These are phyloP conservation scores for Brachylomia viminalis DNA, from an alignment of 2,888 invertebrate genomes.

Conservation along the genomic window DNA sequence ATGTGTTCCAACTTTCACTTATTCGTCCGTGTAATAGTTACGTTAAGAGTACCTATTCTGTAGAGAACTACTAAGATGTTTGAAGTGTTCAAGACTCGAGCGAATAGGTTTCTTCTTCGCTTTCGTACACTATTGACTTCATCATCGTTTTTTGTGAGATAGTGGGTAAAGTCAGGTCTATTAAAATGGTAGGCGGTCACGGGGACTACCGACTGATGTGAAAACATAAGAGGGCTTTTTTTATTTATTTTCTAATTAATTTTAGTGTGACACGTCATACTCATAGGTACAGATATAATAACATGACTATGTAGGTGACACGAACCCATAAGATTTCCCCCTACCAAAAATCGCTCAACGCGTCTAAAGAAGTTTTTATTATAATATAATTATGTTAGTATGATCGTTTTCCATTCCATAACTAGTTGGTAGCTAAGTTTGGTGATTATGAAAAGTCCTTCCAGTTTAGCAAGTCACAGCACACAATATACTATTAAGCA, in stretches of 20 bases:
- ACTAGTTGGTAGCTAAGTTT: too few species aligned
- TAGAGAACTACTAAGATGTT: constrained; percentile 8
- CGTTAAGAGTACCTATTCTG: constrained; percentile 29
- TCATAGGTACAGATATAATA: too few species aligned
- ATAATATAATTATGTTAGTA: background rate
- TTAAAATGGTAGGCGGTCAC: too few species aligned
- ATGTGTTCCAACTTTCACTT: constrained; percentile 49
- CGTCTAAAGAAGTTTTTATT: background rate
- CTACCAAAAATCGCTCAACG: background rate
- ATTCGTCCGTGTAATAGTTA: constrained; percentile 19
- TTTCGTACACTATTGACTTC: background rate
- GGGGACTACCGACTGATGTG: too few species aligned
- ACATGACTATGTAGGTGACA: background rate
- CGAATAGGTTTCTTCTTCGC: background rate
- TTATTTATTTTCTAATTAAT: background rate
- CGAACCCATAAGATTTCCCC: background rate
- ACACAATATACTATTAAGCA: too few species aligned
- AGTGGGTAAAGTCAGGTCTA: background rate
- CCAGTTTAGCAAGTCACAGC: too few species aligned
- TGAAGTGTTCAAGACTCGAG: background rate
- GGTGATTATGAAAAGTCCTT: too few species aligned
- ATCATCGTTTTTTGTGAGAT: background rate
- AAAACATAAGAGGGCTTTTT: too few species aligned
- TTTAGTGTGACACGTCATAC: background rate
- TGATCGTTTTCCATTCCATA: too few species aligned